Percentiles rank a stretch among this genome's conserved stretches.
Evolutionary conservation across 1,140 invertebrate species (phyloP).

Genomic region (Drosophila subpulchrella): DNA sequence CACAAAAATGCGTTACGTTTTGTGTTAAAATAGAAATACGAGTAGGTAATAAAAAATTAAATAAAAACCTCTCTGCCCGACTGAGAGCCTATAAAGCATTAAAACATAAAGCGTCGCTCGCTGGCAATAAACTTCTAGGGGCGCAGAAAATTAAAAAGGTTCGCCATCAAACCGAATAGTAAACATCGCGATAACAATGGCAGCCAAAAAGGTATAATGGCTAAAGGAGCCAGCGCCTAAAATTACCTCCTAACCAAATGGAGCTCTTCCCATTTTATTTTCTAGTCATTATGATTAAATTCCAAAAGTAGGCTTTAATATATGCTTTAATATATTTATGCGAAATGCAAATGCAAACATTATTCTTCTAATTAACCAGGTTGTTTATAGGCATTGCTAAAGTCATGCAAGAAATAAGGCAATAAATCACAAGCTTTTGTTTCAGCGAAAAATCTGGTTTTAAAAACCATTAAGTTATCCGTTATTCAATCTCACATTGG

Average conservation of each 20-base stretch:
- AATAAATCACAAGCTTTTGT: not conserved
- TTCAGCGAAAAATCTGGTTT: not conserved
- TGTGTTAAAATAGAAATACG: conserved; percentile 54
- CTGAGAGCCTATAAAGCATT: conserved; percentile 64
- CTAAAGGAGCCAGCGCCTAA: conserved; percentile 1
- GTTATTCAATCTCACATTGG: not conserved
- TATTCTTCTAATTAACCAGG: no score
- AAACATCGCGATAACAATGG: conserved; percentile 38
- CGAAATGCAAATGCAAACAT: not conserved
- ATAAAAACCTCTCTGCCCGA: conserved; percentile 42
- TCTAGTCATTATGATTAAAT: not conserved
- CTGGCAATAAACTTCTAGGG: conserved; percentile 47
- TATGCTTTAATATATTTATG: not conserved
- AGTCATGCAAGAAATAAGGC: no score
- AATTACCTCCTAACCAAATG: conserved; percentile 17
- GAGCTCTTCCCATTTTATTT: conserved; percentile 1
- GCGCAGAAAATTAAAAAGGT: conserved; percentile 58
- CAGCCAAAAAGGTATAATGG: not conserved
- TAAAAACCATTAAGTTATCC: not conserved
- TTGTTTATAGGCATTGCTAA: no score
- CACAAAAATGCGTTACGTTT: conserved; percentile 51
- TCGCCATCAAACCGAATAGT: conserved; percentile 24
- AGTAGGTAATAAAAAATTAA: conserved; percentile 72
- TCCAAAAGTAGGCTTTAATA: not conserved
- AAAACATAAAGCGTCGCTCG: conserved; percentile 69